A percentile compares a stretch with the other conserved stretches of the same genome.
Evolutionary conservation across 2,888 invertebrate species (phyloP).

Genomic region (Dimorphilus gyrociliatus): DNA sequence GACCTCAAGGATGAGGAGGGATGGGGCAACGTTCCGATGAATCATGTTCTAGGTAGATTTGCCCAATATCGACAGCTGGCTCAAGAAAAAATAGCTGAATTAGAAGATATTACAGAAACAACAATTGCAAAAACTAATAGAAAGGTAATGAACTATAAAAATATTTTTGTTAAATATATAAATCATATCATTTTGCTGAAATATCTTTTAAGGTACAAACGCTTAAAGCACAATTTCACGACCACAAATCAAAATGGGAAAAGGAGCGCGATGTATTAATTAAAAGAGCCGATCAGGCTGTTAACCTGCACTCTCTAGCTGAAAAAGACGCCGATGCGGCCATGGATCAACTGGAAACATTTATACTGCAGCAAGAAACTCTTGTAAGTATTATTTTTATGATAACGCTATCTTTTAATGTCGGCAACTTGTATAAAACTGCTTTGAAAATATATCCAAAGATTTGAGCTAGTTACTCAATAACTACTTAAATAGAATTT

Average conservation of each 20-base stretch:
- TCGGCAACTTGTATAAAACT: too few relatives aligned
- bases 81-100: constrained; percentile 14
- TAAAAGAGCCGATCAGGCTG: constrained; percentile 26
- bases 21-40: constrained; percentile 17
- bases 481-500: too few relatives aligned
- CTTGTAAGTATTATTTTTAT: constrained; percentile 21
- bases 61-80: constrained; percentile 26
- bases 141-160: too few relatives aligned
- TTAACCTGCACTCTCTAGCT: constrained; percentile 26
- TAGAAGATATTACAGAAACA: constrained; percentile 22
- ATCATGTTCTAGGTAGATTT: constrained; percentile 20
- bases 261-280: constrained; percentile 29
- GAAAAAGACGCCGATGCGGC: constrained; percentile 33
- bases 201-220: too few relatives aligned
- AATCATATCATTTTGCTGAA: not conserved
- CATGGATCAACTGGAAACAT: constrained; percentile 31
- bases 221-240: constrained; percentile 33
- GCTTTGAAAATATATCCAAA: too few relatives aligned
- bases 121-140: constrained; percentile 23
- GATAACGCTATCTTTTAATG: too few relatives aligned
- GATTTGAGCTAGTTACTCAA: too few relatives aligned
- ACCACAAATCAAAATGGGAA: constrained; percentile 35
- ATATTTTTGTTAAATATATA: not conserved
- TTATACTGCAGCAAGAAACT: constrained; percentile 32
- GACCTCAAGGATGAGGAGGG: constrained; percentile 22